Percentiles rank a stretch among this genome's conserved stretches.
Evolutionary conservation across 2,113 vertebrate genomes (phyloP).

Genomic region (Thermophis baileyi): DNA sequence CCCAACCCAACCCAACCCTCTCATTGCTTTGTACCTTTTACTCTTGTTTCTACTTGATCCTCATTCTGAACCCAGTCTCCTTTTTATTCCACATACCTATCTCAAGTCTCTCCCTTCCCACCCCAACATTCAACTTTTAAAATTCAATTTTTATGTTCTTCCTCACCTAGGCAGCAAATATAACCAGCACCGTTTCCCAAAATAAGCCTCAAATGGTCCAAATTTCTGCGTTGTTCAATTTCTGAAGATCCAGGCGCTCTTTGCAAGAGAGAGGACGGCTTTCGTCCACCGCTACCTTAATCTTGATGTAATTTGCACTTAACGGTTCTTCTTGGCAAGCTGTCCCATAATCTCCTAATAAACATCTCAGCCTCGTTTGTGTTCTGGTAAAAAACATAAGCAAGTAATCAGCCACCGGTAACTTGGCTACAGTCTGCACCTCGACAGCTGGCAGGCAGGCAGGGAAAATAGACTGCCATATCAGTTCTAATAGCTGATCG

Average conservation of each 20-base stretch:
- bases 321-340: background rate
- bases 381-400: background rate
- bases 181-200: background rate
- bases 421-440: background rate
- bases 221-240: background rate
- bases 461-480: background rate
- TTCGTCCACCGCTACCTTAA: background rate
- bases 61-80: background rate
- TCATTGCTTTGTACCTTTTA: background rate
- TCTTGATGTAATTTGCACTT: background rate
- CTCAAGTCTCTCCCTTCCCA: background rate
- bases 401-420: background rate
- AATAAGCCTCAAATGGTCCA: background rate
- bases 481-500: background rate
- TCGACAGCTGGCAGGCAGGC: background rate
- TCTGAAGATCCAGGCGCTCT: background rate
- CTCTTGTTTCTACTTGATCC: background rate
- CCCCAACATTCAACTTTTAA: background rate
- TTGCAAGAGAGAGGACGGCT: background rate
- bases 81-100: background rate
- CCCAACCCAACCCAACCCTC: too few relatives aligned
- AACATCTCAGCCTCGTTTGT: background rate
- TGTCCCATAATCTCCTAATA: background rate
- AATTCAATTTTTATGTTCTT: background rate
- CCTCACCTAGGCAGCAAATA: background rate